phyloP scores from a whole-genome alignment of 2,888 invertebrate genomes.

The Drosophila demipolita region DNA sequence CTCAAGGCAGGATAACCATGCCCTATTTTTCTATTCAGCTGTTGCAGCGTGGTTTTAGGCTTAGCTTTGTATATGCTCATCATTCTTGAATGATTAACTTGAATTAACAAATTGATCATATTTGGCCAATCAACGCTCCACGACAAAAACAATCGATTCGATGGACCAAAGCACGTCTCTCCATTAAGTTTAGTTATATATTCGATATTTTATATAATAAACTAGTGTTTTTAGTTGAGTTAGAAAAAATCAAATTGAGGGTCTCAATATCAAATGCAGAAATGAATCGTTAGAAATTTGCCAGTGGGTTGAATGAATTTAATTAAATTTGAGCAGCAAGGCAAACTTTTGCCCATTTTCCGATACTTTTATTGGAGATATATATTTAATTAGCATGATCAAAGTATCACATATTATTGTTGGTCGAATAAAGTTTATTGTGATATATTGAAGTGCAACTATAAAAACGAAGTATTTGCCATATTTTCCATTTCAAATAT shows the following conservation, averaged over 20 bases:
- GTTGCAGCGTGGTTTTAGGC: slow-evolving; percentile 23
- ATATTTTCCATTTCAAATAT: not conserved
- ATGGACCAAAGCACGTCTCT: too few species aligned
- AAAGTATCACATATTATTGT: not conserved
- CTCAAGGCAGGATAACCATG: slow-evolving; percentile 7
- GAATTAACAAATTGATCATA: not conserved
- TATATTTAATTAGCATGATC: not conserved
- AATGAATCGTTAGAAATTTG: not conserved
- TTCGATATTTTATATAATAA: too few species aligned
- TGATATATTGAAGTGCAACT: not conserved
- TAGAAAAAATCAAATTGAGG: too few species aligned
- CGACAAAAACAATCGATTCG: too few species aligned
- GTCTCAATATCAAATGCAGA: not conserved
- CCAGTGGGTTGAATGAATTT: not conserved
- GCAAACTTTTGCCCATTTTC: not conserved
- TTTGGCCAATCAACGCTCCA: not conserved
- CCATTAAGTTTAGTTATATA: too few species aligned
- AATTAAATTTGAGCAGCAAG: not conserved
- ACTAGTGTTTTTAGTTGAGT: too few species aligned
- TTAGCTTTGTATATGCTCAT: slow-evolving; percentile 6
- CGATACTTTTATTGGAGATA: not conserved
- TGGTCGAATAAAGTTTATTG: not conserved
- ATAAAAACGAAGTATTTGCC: not conserved
- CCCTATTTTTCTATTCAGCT: slow-evolving; percentile 14
- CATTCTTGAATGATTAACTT: not conserved